Evolutionary conservation across 2,888 invertebrate genomes (phyloP), one percentile per base, ranked within the genome.

Genomic region (Lasioglossum calceatum): DNA sequence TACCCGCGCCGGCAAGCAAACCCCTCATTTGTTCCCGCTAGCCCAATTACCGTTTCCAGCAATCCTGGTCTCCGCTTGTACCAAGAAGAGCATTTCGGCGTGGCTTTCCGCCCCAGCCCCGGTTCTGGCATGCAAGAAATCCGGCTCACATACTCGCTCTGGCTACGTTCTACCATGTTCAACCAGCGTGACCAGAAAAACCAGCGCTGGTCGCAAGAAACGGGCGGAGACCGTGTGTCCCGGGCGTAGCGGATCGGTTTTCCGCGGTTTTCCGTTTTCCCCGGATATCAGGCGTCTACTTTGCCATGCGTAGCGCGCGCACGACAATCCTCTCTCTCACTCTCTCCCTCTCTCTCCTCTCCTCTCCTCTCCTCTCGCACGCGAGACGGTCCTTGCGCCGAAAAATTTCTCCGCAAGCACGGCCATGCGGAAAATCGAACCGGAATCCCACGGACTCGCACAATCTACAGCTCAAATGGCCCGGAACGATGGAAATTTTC

Each of bases 381-480:
- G 42, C 73, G 61, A 36, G 44, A 54, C 44, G 77, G 36, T 39
- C 42, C 71, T 75, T 73, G 80, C 71, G 78, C 86, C 88, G 88
- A 90, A 89, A 89, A 89, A 89, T 92, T 90, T 88, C 86, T 42
- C 85, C 80, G 82, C 90, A 85, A 85, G 83, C 79, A 89, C 91
- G 88, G 61, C 89, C 91, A 92, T 90, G 92, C 88, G 92, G 91
- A 92, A 92, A 93, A 93, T 93, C 92, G 92, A 91, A 92, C 91
- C 87, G 90, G 91, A 92, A 92, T 93, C 89, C 90, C 89, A 87
- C 88, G 89, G 89, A 91, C 89, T 88, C 88, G 88, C 84, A 88
- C 91, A 88, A 91, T 91, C 91, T 89, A 90, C 89, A 84, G 87
- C 85, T 91, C 85, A 92, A 91, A 90, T 92, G 88, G 90, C 90